Conservation (phyloP, 2,888 invertebrate genomes). For the Parnassius mnemosyne region DNA sequence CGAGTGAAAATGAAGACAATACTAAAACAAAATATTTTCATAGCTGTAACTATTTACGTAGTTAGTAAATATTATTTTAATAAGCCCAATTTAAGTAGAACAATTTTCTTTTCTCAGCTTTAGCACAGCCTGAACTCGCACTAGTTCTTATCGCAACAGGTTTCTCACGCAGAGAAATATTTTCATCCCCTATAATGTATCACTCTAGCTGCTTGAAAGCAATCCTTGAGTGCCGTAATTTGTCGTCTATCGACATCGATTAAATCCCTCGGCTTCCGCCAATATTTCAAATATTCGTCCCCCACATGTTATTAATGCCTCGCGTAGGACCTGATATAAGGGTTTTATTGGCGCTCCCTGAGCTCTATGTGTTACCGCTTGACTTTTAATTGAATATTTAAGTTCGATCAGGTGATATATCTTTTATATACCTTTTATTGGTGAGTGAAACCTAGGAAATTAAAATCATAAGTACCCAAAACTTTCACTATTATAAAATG, state of each 20-base stretch:
- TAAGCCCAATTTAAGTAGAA: too few relatives aligned
- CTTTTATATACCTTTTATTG: constrained; percentile 14
- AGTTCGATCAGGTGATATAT: constrained; percentile 47
- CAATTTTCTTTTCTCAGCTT: constrained; percentile 1
- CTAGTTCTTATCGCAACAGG: constrained; percentile 69
- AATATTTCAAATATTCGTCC: constrained; percentile 48
- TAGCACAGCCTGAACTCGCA: constrained; percentile 35
- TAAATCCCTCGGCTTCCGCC: constrained; percentile 36
- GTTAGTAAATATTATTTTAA: too few relatives aligned
- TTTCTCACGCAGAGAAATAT: constrained; percentile 64
- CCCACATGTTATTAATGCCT: constrained; percentile 53
- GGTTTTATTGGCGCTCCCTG: constrained; percentile 50
- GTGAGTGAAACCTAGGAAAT: too few relatives aligned
- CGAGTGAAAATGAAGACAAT: too few relatives aligned
- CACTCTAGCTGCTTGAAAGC: constrained; percentile 53
- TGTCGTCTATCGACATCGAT: constrained; percentile 39
- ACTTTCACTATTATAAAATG: too few relatives aligned
- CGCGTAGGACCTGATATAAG: constrained; percentile 55
- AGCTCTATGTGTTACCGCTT: constrained; percentile 38
- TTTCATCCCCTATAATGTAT: constrained; percentile 72
- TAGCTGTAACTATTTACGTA: too few relatives aligned
- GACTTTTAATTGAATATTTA: constrained; percentile 58
- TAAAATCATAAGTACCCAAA: too few relatives aligned
- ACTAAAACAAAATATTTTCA: too few relatives aligned
- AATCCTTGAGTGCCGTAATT: constrained; percentile 45